Evolutionary conservation across 2,888 invertebrate species (phyloP).

Genomic region (Drepana falcataria): DNA sequence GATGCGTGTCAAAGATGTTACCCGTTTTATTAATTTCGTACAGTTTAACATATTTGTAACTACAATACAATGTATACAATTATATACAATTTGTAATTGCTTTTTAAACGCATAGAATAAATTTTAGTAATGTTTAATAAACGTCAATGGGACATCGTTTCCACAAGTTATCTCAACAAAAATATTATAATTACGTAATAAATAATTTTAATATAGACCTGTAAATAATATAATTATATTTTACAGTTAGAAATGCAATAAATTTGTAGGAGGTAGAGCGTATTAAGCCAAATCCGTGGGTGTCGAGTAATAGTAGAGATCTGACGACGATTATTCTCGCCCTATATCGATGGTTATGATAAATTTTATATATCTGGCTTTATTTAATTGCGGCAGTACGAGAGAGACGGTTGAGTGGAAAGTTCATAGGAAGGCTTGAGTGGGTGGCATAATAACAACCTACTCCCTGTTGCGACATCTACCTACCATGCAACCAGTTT

Average conservation of each 20-base stretch:
- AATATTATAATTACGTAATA: background rate
- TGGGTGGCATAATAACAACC: constrained; percentile 40
- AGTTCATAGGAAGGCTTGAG: constrained; percentile 20
- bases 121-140: background rate
- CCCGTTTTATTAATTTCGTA: no score
- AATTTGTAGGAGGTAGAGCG: constrained; percentile 44
- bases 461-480: constrained; percentile 55
- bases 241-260: constrained; percentile 50
- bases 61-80: no score
- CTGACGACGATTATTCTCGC: constrained; percentile 52
- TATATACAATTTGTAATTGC: no score
- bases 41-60: no score
- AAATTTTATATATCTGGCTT: constrained; percentile 12
- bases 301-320: constrained; percentile 54
- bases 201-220: background rate
- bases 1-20: no score
- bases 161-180: background rate
- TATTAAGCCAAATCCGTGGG: constrained; percentile 51
- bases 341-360: constrained; percentile 33
- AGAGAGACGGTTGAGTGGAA: constrained; percentile 16
- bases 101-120: background rate
- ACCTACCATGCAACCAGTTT: constrained; percentile 31
- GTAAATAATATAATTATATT: constrained; percentile 14
- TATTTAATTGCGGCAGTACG: constrained; percentile 9
- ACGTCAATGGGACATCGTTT: background rate